Conservation (phyloP, 2,113 vertebrate species). For the Argyrosomus japonicus region DNA sequence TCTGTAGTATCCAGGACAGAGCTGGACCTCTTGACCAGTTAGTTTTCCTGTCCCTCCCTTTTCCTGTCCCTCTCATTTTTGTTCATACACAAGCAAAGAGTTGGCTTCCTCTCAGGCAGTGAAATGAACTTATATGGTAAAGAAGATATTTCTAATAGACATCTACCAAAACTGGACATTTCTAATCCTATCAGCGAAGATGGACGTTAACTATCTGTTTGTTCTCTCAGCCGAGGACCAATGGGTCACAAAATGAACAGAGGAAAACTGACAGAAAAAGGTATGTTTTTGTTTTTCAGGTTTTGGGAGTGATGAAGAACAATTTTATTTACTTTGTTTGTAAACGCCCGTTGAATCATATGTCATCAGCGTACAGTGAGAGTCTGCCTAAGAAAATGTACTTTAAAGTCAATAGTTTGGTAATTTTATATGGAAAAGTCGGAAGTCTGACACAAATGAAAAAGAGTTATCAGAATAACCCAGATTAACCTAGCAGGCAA, state of each 20-base stretch:
- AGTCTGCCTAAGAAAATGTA: too few species aligned
- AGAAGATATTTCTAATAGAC: not conserved
- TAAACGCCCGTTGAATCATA: not conserved
- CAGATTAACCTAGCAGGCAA: too few species aligned
- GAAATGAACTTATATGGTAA: not conserved
- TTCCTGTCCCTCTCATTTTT: not conserved
- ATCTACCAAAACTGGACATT: not conserved
- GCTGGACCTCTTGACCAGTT: too few species aligned
- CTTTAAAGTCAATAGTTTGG: not conserved
- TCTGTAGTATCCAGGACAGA: too few species aligned
- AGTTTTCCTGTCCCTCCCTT: too few species aligned
- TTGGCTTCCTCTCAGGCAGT: not conserved
- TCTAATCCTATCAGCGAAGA: not conserved
- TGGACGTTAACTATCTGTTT: not conserved
- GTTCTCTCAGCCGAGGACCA: too few species aligned
- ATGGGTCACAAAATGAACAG: not conserved
- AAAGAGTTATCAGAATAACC: not conserved
- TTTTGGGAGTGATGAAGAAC: not conserved
- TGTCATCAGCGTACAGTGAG: constrained; percentile 5
- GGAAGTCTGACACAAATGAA: too few species aligned
- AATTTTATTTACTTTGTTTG: not conserved
- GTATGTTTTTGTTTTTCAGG: not conserved
- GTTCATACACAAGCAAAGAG: not conserved
- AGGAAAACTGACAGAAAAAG: not conserved
- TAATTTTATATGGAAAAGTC: not conserved